Percentiles rank a stretch among this genome's conserved stretches.
These are phyloP conservation scores for Galaxea fascicularis DNA, from an alignment of 92 coral and sea anemone species.

Conservation along the genomic window DNA sequence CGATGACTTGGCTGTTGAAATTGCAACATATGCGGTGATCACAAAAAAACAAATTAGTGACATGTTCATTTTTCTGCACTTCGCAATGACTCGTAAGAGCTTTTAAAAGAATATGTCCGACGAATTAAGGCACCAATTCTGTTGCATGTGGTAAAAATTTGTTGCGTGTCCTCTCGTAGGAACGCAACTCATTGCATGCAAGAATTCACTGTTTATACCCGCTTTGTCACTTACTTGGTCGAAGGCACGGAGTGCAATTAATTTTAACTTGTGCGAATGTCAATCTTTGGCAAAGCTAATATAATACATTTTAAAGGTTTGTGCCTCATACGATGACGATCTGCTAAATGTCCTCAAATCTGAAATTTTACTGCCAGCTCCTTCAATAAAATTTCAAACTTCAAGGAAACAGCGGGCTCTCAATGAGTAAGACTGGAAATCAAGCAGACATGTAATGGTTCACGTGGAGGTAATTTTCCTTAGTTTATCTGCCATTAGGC, in stretches of 20 bases:
- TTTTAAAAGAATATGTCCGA: background rate
- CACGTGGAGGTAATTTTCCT: background rate
- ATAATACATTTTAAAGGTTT: constrained; percentile 10
- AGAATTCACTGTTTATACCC: constrained; percentile 41
- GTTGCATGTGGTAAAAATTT: background rate
- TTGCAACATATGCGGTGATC: background rate
- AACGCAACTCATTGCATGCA: constrained; percentile 21
- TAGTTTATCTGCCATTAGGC: constrained; percentile 5
- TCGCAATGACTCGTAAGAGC: background rate
- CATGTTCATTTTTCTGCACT: background rate
- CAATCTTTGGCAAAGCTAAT: constrained; percentile 31
- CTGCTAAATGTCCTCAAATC: background rate
- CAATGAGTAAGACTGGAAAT: background rate
- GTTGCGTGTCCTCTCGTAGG: constrained; percentile 39
- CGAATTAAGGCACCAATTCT: background rate
- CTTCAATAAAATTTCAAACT: background rate
- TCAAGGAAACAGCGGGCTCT: background rate
- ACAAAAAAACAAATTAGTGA: background rate
- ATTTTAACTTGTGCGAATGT: constrained; percentile 24
- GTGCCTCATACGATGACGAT: background rate
- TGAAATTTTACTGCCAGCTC: background rate
- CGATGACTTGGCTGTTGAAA: background rate
- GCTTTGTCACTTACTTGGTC: background rate
- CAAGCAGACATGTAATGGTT: background rate
- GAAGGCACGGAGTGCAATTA: constrained; percentile 21